Conservation (phyloP, 1,140 invertebrate genomes). For the Ceratina australensis region DNA sequence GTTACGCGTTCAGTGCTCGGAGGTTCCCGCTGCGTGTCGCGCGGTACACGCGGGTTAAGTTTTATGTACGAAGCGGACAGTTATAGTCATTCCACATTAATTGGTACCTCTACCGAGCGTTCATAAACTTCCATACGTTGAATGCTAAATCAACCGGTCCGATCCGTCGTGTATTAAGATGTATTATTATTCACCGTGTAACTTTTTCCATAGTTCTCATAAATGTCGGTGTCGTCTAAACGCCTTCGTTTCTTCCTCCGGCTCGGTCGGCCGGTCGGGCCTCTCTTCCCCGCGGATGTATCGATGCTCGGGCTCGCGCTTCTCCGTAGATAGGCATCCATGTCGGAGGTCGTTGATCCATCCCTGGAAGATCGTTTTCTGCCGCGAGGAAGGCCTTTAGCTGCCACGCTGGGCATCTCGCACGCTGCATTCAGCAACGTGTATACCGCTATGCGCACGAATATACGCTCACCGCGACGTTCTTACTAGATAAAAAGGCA, state of each 20-base stretch:
- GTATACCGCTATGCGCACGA: slow-evolving; percentile 61
- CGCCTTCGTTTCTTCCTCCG: slow-evolving; percentile 12
- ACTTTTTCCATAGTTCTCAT: slow-evolving; percentile 13
- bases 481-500: slow-evolving; percentile 43
- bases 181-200: slow-evolving; percentile 19
- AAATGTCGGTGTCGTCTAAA: slow-evolving; percentile 35
- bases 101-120: neutral
- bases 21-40: no score
- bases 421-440: slow-evolving; percentile 59
- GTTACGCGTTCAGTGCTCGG: no score
- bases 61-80: no score
- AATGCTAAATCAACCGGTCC: no score
- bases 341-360: slow-evolving; percentile 72
- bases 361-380: slow-evolving; percentile 66
- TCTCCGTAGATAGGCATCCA: slow-evolving; percentile 61
- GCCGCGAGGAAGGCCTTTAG: slow-evolving; percentile 59
- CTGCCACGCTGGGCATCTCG: slow-evolving; percentile 58
- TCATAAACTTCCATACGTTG: neutral
- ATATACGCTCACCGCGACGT: slow-evolving; percentile 54
- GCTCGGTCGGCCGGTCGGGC: neutral
- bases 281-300: slow-evolving; percentile 10
- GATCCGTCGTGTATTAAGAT: slow-evolving; percentile 10
- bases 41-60: no score
- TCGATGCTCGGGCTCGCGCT: slow-evolving; percentile 43
- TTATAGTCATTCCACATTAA: neutral